These are phyloP conservation scores for Dendrolimus houi DNA, from an alignment of 2,888 invertebrate species.

Conservation along the genomic window DNA sequence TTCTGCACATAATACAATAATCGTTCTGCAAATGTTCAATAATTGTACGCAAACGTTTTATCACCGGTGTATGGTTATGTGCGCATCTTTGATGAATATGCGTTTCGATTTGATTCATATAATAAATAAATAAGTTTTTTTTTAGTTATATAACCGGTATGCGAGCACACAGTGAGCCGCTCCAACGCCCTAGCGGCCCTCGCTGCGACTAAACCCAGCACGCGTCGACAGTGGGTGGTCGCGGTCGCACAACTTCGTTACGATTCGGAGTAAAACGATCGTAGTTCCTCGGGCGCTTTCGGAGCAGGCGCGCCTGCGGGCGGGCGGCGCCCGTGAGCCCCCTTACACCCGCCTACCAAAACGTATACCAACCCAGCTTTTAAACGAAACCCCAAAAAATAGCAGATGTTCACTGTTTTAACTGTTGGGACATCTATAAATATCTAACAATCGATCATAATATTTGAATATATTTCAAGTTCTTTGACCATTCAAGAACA, in stretches of 20 bases:
- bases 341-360: constrained; percentile 45
- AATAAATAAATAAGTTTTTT: constrained; percentile 70
- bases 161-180: constrained; percentile 53
- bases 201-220: constrained; percentile 69
- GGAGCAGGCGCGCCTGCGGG: constrained; percentile 72
- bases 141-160: constrained; percentile 71
- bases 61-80: constrained; percentile 15
- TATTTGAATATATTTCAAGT: too few species aligned
- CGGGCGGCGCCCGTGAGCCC: constrained; percentile 59
- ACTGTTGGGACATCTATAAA: constrained; percentile 1
- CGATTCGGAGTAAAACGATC: constrained; percentile 68
- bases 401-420: constrained; percentile 2
- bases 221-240: constrained; percentile 67
- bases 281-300: constrained; percentile 64
- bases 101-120: constrained; percentile 47
- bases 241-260: constrained; percentile 72
- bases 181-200: constrained; percentile 68
- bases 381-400: constrained; percentile 20
- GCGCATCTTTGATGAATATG: constrained; percentile 22
- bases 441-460: background rate
- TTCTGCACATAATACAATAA: constrained; percentile 38
- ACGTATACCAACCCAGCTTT: constrained; percentile 47
- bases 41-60: constrained; percentile 12
- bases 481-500: too few species aligned
- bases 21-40: constrained; percentile 16